Evolutionary conservation across 2,113 vertebrate species (phyloP).

Genomic region (Cinclus mexicanus): DNA sequence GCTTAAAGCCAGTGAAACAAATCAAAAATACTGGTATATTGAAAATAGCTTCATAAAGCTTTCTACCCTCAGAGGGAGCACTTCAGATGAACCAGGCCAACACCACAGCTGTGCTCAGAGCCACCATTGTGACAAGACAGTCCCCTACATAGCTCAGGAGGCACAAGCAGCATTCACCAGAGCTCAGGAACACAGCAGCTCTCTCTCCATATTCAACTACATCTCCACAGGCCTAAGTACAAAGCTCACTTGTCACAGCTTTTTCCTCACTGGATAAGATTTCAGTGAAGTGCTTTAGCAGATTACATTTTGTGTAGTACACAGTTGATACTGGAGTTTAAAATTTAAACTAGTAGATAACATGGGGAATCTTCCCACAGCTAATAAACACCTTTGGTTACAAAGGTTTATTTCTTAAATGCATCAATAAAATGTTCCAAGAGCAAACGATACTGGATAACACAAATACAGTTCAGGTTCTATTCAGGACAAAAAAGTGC

Average conservation of each 20-base stretch:
- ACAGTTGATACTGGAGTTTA: background rate
- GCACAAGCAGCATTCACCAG: accelerated
- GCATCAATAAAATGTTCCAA: background rate
- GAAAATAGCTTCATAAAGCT: background rate
- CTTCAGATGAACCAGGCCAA: background rate
- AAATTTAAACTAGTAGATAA: background rate
- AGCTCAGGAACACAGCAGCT: background rate
- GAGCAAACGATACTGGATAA: background rate
- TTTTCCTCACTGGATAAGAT: background rate
- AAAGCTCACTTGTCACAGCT: background rate
- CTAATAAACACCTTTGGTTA: background rate
- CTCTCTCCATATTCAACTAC: background rate
- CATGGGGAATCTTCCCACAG: background rate
- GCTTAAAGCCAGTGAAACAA: background rate
- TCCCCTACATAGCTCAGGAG: background rate
- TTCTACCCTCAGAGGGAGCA: background rate
- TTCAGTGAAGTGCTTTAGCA: background rate
- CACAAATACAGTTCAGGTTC: background rate
- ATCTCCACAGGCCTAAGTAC: background rate
- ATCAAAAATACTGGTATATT: background rate
- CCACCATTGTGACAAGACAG: background rate
- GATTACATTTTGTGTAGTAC: background rate
- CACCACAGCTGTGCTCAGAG: background rate
- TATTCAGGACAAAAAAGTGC: background rate
- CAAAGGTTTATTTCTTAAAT: background rate